Evolutionary conservation across 1,140 invertebrate genomes (phyloP).

Genomic region (Bombus consobrinus): DNA sequence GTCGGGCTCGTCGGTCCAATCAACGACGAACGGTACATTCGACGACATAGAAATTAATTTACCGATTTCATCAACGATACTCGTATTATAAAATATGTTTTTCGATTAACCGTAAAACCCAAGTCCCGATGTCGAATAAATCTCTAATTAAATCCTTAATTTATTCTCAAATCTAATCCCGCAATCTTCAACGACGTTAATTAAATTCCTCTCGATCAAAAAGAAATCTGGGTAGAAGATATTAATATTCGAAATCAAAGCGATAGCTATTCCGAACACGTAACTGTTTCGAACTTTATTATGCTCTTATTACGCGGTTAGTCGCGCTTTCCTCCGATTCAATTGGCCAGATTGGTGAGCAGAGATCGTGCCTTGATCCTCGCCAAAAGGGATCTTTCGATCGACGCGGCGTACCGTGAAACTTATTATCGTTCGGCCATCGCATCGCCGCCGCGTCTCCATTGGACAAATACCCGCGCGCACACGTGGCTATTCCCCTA

Average conservation of each 20-base stretch:
- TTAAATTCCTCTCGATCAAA: neutral
- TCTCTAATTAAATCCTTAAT: neutral
- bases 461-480: constrained; percentile 25
- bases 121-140: neutral
- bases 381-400: constrained; percentile 5
- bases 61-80: neutral
- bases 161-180: neutral
- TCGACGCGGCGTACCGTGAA: constrained; percentile 26
- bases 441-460: constrained; percentile 5
- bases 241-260: neutral
- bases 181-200: neutral
- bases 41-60: neutral
- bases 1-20: neutral
- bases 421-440: constrained; percentile 30
- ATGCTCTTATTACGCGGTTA: neutral
- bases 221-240: neutral
- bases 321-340: constrained; percentile 3
- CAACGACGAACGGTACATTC: neutral
- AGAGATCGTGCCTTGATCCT: constrained; percentile 1
- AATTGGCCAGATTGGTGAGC: neutral
- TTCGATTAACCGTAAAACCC: neutral
- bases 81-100: neutral
- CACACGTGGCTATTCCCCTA: constrained; percentile 2
- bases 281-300: constrained; percentile 16
- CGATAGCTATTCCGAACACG: neutral